Evolutionary conservation across 2,113 vertebrate genomes (phyloP), one percentile per base, ranked within the genome.

Genomic region (Antechinus flavipes): DNA sequence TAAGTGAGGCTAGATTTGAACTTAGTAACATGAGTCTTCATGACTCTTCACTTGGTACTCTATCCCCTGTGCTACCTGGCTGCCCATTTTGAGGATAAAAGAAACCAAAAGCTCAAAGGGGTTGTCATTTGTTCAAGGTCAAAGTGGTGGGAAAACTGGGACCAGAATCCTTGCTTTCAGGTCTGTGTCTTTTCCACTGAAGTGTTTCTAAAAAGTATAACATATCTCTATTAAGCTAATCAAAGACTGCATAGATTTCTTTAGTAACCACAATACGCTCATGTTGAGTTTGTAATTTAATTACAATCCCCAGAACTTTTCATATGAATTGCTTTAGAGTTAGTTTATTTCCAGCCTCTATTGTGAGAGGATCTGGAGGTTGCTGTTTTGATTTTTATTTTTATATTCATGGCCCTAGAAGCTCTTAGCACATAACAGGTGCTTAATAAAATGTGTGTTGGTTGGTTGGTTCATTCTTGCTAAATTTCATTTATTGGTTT

Each of bases 201-300:
- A 84, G 68, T 1, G 49, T 11, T 46, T 94, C 1, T 47, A 84
- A 53, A n/a, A 24, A 76, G 49, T 26, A 27, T 25, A 84, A 7
- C 42, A 10, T 26, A 93, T 4, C 11, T 53, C 22, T 54, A 54
- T 90, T 90, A 95, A 35, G 10, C 23, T 42, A 54, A 90, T 76
- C 14, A 90, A 27, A 93, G 42, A 93, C 90, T 50, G 47, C 25
- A 27, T 90, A 26, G n/a, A 7, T 30, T 91, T 96, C 49, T 54
- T 27, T 56, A 93, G 55, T 47, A 94, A n/a, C n/a, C 16, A 96
- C 19, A 93, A 55, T 76, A 94, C 91, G 58, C 35, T 55, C 3
- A 93, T 54, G 56, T 50, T 84, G 92, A 95, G 7, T 56, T 5
- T 93, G 12, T 49, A 25, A 55, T 84, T 84, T 53, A 94, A 93